Conservation (phyloP, 2,888 invertebrate genomes). For the Cantharis rustica region DNA sequence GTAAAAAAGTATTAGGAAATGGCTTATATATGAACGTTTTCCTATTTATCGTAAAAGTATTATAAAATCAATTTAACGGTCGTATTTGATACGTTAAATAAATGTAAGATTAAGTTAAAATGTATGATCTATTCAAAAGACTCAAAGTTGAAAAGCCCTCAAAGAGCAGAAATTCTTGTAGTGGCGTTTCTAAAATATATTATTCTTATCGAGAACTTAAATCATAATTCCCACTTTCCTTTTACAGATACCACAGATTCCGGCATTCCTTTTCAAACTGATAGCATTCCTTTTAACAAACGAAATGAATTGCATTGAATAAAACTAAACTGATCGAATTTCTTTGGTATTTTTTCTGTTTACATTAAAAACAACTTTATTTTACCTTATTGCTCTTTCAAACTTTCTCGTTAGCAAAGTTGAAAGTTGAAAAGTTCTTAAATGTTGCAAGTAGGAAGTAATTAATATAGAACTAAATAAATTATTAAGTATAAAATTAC, state of each 20-base stretch:
- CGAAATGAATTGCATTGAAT: conserved; percentile 22
- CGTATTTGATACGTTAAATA: not conserved
- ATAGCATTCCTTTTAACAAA: conserved; percentile 24
- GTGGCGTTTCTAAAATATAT: conserved; percentile 17
- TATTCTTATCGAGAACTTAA: conserved; percentile 23
- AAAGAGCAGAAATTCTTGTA: conserved; percentile 16
- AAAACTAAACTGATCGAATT: conserved; percentile 21
- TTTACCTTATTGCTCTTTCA: not conserved
- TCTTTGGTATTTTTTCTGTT: conserved; percentile 11
- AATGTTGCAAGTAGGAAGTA: not conserved
- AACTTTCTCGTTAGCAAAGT: not conserved
- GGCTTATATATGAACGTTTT: not conserved
- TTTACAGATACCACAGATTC: conserved; percentile 19
- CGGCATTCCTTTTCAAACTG: conserved; percentile 17
- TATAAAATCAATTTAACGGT: not conserved
- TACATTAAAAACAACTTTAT: conserved; percentile 8
- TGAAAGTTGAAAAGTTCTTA: not conserved
- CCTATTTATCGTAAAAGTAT: not conserved
- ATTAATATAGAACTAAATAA: not conserved
- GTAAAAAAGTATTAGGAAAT: not conserved
- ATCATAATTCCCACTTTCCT: conserved; percentile 27
- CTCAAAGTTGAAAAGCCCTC: conserved; percentile 5
- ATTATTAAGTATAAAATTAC: too few relatives aligned
- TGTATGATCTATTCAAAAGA: conserved; percentile 13
- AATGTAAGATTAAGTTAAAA: conserved; percentile 11